These are phyloP conservation scores for Xiphorhynchus elegans DNA, from an alignment of 2,113 vertebrate species.

Conservation along the genomic window DNA sequence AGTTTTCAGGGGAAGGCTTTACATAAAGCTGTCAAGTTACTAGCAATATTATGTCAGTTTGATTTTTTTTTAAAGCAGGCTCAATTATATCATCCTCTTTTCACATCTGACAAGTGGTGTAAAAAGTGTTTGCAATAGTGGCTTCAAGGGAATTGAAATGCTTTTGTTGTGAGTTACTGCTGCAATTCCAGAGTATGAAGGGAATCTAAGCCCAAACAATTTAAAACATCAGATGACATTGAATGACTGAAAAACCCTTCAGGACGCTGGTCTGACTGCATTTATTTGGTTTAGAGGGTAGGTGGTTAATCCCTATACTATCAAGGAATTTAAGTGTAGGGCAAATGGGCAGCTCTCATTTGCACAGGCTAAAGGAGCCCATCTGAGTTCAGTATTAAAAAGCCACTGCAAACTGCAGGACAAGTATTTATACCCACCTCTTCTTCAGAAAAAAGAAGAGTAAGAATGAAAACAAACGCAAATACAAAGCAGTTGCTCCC, in stretches of 20 bases:
- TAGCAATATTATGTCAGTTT: conserved; percentile 75
- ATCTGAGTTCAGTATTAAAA: neutral
- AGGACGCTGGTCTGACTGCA: neutral
- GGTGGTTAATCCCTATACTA: neutral
- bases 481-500: neutral
- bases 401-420: neutral
- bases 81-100: conserved; percentile 73
- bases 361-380: neutral
- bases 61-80: conserved; percentile 60
- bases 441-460: neutral
- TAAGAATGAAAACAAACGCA: neutral
- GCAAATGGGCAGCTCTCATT: neutral
- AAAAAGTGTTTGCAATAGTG: conserved; percentile 13
- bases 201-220: neutral
- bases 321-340: neutral
- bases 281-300: conserved; percentile 17
- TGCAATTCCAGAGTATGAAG: neutral
- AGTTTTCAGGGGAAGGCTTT: conserved; percentile 63
- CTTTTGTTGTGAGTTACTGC: neutral
- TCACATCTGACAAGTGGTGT: conserved; percentile 1
- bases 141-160: neutral
- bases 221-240: conserved; percentile 1
- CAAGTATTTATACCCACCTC: neutral
- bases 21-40: conserved; percentile 71
- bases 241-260: neutral